phyloP scores from a whole-genome alignment of 2,888 invertebrate species.

The Platynereis dumerilii region DNA sequence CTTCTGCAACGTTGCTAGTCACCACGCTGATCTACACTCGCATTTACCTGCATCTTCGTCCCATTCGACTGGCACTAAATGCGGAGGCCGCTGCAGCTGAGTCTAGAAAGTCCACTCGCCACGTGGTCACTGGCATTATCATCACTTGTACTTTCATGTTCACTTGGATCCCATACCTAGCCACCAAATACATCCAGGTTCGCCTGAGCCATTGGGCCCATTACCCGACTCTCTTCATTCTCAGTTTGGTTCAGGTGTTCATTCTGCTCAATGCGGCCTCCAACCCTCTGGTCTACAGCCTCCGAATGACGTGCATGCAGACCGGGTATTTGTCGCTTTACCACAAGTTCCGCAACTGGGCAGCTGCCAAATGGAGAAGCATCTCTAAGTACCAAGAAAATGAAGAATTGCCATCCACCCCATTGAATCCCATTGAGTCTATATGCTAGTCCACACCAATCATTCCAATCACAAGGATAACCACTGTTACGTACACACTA shows the following conservation, averaged over 20 bases:
- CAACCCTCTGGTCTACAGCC: conserved; percentile 29
- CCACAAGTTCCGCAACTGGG: conserved; percentile 24
- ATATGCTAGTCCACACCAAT: conserved; percentile 23
- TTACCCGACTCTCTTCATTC: conserved; percentile 15
- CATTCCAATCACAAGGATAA: background rate
- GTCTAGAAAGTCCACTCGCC: conserved; percentile 26
- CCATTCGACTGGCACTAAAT: conserved; percentile 15
- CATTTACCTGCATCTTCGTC: conserved; percentile 29
- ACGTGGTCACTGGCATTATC: conserved; percentile 29
- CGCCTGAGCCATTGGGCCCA: background rate
- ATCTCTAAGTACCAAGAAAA: background rate
- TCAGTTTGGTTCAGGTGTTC: conserved; percentile 25
- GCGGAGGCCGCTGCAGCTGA: conserved; percentile 7
- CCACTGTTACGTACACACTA: too few relatives aligned
- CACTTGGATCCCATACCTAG: conserved; percentile 31
- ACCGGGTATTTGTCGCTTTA: conserved; percentile 29
- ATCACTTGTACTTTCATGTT: conserved; percentile 18
- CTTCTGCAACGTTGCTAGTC: conserved; percentile 21
- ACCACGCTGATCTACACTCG: conserved; percentile 26
- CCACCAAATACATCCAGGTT: conserved; percentile 22
- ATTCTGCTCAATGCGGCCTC: conserved; percentile 24
- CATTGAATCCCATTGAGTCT: conserved; percentile 31
- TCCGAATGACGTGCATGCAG: conserved; percentile 29
- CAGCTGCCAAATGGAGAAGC: conserved; percentile 14
- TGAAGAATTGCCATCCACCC: conserved; percentile 17